Conservation (phyloP, 2,888 invertebrate genomes). For the Eupithecia subfuscata region DNA sequence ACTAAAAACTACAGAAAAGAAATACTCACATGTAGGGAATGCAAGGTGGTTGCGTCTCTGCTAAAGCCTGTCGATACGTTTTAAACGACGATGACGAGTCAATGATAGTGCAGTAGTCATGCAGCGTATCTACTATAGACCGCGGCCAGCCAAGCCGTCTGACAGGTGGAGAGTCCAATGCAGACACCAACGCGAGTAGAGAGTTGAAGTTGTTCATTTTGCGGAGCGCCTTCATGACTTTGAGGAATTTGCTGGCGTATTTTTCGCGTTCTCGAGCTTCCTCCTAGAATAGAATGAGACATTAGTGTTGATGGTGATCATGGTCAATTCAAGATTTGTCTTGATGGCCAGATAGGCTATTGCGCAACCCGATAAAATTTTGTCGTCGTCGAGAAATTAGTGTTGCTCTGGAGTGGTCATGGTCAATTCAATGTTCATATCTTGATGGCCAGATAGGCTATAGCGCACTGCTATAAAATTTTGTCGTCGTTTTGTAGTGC, state of each 20-base stretch:
- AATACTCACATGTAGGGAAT: slow-evolving; percentile 98
- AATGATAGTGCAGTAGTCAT: slow-evolving; percentile 97
- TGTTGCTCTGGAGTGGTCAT: too few relatives aligned
- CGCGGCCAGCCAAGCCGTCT: slow-evolving; percentile 96
- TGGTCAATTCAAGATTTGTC: too few relatives aligned
- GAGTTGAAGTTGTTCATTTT: slow-evolving; percentile 99
- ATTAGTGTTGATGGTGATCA: neutral
- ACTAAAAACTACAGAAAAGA: neutral
- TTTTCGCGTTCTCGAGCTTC: slow-evolving; percentile 98
- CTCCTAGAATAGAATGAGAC: slow-evolving; percentile 62
- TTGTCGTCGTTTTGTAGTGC: too few relatives aligned
- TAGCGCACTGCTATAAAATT: neutral
- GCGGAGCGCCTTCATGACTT: slow-evolving; percentile 98
- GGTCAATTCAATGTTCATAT: neutral
- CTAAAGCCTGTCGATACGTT: slow-evolving; percentile 96
- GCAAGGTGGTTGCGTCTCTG: slow-evolving; percentile 98
- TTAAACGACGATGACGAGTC: slow-evolving; percentile 99
- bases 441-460: neutral
- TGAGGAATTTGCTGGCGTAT: slow-evolving; percentile 97
- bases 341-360: neutral
- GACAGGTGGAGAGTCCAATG: slow-evolving; percentile 97
- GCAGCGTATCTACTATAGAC: slow-evolving; percentile 94
- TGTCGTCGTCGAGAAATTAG: too few relatives aligned
- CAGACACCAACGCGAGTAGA: slow-evolving; percentile 97
- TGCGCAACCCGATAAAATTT: neutral